Conservation (phyloP, 2,888 invertebrate genomes). For the Rosalia funebris region DNA sequence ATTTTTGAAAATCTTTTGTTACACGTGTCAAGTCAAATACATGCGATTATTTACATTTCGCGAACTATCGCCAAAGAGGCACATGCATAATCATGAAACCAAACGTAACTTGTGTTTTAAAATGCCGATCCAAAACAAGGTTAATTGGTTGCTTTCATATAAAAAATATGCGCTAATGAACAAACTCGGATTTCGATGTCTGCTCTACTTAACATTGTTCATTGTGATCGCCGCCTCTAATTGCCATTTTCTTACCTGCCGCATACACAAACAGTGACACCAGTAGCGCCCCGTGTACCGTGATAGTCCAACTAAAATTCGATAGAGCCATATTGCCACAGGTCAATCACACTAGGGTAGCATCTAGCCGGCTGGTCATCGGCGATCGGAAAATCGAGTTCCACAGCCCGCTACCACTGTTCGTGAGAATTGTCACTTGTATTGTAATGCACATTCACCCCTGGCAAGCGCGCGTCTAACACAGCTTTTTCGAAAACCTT, state of each 20-base stretch:
- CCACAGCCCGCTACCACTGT: conserved; percentile 9
- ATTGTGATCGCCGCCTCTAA: neutral
- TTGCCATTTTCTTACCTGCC: conserved; percentile 23
- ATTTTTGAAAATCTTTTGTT: too few relatives aligned
- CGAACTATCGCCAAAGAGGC: too few relatives aligned
- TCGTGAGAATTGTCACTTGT: neutral
- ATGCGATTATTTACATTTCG: too few relatives aligned
- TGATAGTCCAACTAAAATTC: conserved; percentile 39
- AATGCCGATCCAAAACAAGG: conserved; percentile 1
- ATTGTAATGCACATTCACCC: neutral
- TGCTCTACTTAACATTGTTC: conserved; percentile 15
- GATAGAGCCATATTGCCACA: conserved; percentile 50
- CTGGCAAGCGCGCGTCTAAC: neutral
- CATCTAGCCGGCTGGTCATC: conserved; percentile 40
- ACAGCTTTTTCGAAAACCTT: neutral
- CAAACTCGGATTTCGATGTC: neutral
- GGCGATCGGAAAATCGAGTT: conserved; percentile 23
- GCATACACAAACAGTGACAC: conserved; percentile 26
- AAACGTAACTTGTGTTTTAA: neutral
- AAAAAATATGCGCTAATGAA: neutral
- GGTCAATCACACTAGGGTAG: conserved; percentile 51
- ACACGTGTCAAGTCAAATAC: too few relatives aligned
- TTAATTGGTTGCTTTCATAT: conserved; percentile 5
- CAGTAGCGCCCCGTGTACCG: conserved; percentile 38
- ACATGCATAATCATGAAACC: neutral